Conservation (phyloP, 1,140 invertebrate genomes). For the Rhopalosiphum padi region DNA sequence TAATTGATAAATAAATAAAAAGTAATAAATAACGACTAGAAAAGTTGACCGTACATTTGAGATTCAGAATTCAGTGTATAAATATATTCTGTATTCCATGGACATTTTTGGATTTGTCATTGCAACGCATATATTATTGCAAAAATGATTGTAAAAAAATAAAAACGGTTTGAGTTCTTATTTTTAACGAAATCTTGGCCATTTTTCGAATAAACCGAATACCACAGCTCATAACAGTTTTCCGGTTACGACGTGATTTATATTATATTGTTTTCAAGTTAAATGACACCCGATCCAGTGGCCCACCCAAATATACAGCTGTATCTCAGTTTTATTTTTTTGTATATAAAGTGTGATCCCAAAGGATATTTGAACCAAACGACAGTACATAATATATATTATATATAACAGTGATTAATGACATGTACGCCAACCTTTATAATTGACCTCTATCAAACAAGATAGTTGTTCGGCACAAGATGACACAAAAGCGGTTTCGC, state of each 20-base stretch:
- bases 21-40: background rate
- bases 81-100: background rate
- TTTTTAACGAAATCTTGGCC: background rate
- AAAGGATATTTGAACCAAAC: background rate
- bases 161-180: background rate
- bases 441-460: background rate
- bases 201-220: background rate
- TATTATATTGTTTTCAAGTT: conserved; percentile 1
- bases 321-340: background rate
- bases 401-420: conserved; percentile 5
- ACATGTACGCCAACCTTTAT: background rate
- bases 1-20: no score
- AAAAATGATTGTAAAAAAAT: background rate
- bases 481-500: background rate
- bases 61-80: background rate
- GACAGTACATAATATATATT: background rate
- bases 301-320: background rate
- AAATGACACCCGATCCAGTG: background rate
- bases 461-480: background rate
- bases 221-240: background rate
- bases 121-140: background rate
- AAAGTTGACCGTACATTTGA: background rate
- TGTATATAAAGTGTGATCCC: background rate
- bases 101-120: no score
- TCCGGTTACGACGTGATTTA: background rate